Conservation (phyloP, 2,888 invertebrate species). For the Hyppa rectilinea region DNA sequence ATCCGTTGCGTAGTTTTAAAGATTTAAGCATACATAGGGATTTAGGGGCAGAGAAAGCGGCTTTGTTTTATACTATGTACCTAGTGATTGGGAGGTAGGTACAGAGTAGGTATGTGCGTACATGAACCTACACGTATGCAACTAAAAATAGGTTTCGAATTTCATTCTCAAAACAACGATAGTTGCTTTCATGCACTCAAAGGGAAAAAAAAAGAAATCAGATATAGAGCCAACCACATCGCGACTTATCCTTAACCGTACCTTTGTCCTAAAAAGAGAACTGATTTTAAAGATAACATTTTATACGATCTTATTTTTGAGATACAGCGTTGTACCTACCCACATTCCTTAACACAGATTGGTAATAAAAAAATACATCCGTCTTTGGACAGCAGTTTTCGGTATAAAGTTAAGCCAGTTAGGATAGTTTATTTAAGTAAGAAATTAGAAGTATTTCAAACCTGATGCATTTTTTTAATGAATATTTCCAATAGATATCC, state of each 20-base stretch:
- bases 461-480: no score
- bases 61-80: no score
- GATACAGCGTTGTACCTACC: slow-evolving; percentile 23
- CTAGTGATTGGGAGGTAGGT: not conserved
- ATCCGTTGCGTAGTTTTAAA: no score
- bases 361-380: slow-evolving; percentile 21
- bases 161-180: not conserved
- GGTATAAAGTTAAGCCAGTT: slow-evolving; percentile 13
- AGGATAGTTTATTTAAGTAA: not conserved
- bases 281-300: slow-evolving; percentile 58
- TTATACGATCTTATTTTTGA: slow-evolving; percentile 45
- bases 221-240: slow-evolving; percentile 26
- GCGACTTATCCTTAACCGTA: slow-evolving; percentile 23
- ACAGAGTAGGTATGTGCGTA: not conserved
- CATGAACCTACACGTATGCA: not conserved
- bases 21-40: no score
- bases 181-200: slow-evolving; percentile 1
- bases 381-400: slow-evolving; percentile 8
- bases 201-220: slow-evolving; percentile 20
- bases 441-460: not conserved
- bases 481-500: not conserved
- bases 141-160: slow-evolving; percentile 1
- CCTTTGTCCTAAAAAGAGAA: slow-evolving; percentile 47
- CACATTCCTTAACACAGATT: slow-evolving; percentile 32
- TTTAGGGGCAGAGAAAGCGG: no score